Evolutionary conservation across 2,113 vertebrate species (phyloP).

Genomic region (Setophaga coronata): DNA sequence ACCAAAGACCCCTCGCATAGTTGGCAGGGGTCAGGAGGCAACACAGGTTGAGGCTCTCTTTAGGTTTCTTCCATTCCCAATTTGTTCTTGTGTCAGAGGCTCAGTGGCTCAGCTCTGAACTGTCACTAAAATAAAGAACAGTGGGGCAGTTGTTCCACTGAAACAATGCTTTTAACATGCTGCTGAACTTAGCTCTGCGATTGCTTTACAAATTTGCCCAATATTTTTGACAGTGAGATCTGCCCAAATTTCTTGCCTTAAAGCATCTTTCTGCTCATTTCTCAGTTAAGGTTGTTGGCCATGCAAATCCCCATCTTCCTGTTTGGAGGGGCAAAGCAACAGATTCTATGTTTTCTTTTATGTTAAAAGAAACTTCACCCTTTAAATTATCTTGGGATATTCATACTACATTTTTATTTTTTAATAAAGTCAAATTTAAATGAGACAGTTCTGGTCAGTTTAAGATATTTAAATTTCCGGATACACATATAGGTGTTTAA

Average conservation of each 20-base stretch:
- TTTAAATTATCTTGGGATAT: background rate
- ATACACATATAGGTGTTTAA: background rate
- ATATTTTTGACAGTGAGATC: background rate
- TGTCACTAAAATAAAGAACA: background rate
- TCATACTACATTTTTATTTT: background rate
- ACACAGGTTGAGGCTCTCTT: background rate
- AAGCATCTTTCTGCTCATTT: background rate
- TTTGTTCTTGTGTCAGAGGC: background rate
- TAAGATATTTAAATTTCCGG: background rate
- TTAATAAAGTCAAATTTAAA: background rate
- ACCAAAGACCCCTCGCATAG: slow-evolving; percentile 10
- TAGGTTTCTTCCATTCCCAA: background rate
- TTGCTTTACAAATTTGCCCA: background rate
- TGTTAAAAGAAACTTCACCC: background rate
- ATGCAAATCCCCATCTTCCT: background rate
- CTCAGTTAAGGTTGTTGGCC: background rate
- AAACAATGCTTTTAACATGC: background rate
- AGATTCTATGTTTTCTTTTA: background rate
- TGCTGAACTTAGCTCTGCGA: background rate
- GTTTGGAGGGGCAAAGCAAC: background rate
- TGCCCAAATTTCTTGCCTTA: background rate
- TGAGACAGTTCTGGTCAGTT: background rate
- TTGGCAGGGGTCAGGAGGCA: slow-evolving; percentile 37
- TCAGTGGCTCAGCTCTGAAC: background rate
- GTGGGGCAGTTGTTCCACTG: background rate